These are phyloP conservation scores for Stegodyphus mimosarum DNA, from an alignment of 1,140 invertebrate species.

Conservation along the genomic window DNA sequence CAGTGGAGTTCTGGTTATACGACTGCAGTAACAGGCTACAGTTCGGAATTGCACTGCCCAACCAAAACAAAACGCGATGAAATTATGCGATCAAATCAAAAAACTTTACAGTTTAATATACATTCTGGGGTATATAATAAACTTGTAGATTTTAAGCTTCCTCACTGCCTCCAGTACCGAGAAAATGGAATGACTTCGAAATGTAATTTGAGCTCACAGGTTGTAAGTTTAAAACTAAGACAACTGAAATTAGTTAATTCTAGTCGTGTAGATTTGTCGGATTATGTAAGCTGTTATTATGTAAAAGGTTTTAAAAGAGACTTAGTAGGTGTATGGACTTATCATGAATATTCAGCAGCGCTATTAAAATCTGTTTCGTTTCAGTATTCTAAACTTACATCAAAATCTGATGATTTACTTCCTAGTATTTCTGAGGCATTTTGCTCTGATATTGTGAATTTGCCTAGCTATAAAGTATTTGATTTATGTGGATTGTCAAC, in stretches of 20 bases:
- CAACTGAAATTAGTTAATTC: slow-evolving; percentile 19
- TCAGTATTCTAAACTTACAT: slow-evolving; percentile 19
- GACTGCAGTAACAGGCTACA: not conserved
- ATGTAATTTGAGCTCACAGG: slow-evolving; percentile 13
- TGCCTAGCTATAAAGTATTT: slow-evolving; percentile 41
- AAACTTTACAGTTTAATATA: slow-evolving; percentile 23
- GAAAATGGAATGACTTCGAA: slow-evolving; percentile 22
- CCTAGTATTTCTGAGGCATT: slow-evolving; percentile 12
- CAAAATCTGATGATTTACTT: slow-evolving; percentile 4
- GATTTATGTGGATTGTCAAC: slow-evolving; percentile 30
- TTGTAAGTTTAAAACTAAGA: slow-evolving; percentile 19
- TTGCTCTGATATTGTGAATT: slow-evolving; percentile 16
- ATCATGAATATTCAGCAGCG: slow-evolving; percentile 44
- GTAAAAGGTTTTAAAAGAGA: slow-evolving; percentile 36
- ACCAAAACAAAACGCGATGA: slow-evolving; percentile 8
- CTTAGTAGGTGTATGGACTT: slow-evolving; percentile 36
- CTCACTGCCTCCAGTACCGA: slow-evolving; percentile 11
- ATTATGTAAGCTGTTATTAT: slow-evolving; percentile 41
- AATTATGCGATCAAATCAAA: not conserved
- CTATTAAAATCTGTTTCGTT: slow-evolving; percentile 37
- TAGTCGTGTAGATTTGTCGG: slow-evolving; percentile 29
- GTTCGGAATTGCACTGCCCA: not conserved
- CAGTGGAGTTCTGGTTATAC: not conserved
- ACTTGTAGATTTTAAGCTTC: slow-evolving; percentile 10
- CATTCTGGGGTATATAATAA: slow-evolving; percentile 9